Base-by-base conservation (phyloP, 1,140 invertebrate species). In the Chelonus insularis region DNA sequence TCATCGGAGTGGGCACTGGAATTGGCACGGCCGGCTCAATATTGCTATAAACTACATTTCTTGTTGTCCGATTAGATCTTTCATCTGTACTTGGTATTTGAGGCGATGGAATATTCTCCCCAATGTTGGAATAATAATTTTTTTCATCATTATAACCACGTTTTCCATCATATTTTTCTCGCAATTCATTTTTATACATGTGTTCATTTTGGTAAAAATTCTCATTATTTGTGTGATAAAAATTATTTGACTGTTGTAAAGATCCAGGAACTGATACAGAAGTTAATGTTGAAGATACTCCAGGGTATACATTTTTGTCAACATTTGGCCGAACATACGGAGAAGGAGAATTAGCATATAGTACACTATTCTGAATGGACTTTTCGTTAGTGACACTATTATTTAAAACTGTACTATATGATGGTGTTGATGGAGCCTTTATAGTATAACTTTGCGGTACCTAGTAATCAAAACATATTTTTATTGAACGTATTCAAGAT, bases 381-480 rank as follows among this genome's bases (percentile, higher is more conserved):
- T 79, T 78, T 39, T 80, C 74, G 52, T 72, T 77, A 9, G 67
- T 60, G 7, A 71, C 73, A 45, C 71, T 60, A 61, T 78, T 82
- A 32, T 82, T 81, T 39, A 84, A 72, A 56, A 84, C 73, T 41
- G 83, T 83, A 60, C 81, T 84, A 36, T 82, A 85, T 8, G 82
- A 84, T 39, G 83, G 83, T 52, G 78, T 77, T 39, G 78, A 72
- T n/a, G 80, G 76, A 21, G 73, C 74, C 75, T 84, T 83, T 66
- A 84, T 69, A 1, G 75, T 76, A 23, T 83, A 83, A 75, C 82
- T 84, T 75, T 84, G 82, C 48, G 83, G 83, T 69, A 84, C 81
- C 82, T 84, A 50, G 25, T 68, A 69, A 65, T 5, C 16, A 25
- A 6, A 32, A 47, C 21, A 29, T 25, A 45, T 25, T 21, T 25